These are phyloP conservation scores for Ancistrus triradiatus DNA, from an alignment of 2,113 vertebrate species.

Conservation along the genomic window DNA sequence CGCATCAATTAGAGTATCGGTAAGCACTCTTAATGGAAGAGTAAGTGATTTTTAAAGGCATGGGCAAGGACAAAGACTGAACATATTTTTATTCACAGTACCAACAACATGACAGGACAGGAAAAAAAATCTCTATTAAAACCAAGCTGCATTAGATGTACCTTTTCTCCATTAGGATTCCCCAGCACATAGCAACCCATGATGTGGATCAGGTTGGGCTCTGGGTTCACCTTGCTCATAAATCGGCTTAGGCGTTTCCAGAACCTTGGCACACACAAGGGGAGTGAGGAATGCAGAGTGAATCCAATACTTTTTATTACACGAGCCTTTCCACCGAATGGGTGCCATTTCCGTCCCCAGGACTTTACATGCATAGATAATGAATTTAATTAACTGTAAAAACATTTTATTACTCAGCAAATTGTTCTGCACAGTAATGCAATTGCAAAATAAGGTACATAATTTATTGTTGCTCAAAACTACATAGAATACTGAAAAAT, in stretches of 20 bases:
- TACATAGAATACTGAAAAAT: too few relatives aligned
- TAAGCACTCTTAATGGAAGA: neutral
- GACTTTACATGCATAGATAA: too few relatives aligned
- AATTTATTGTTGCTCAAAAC: too few relatives aligned
- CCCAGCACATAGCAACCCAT: conserved; percentile 98
- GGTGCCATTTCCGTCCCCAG: too few relatives aligned
- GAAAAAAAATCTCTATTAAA: too few relatives aligned
- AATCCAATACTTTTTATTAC: too few relatives aligned
- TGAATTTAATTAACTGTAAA: too few relatives aligned
- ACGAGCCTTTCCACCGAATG: too few relatives aligned
- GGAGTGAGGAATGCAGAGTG: neutral
- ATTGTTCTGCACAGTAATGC: too few relatives aligned
- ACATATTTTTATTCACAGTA: neutral
- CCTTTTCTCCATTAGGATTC: conserved; percentile 98
- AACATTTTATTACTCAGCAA: too few relatives aligned
- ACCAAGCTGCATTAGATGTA: conserved; percentile 49
- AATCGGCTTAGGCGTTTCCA: conserved; percentile 91
- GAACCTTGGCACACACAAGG: conserved; percentile 70
- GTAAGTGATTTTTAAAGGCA: too few relatives aligned
- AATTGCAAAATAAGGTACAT: too few relatives aligned
- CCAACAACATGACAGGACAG: neutral
- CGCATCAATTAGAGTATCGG: neutral
- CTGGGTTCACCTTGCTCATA: conserved; percentile 97
- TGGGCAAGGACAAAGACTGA: neutral
- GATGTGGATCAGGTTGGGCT: conserved; percentile 91